phyloP scores from a whole-genome alignment of 2,797 vertebrate species.

The Clarias laeviceps region DNA sequence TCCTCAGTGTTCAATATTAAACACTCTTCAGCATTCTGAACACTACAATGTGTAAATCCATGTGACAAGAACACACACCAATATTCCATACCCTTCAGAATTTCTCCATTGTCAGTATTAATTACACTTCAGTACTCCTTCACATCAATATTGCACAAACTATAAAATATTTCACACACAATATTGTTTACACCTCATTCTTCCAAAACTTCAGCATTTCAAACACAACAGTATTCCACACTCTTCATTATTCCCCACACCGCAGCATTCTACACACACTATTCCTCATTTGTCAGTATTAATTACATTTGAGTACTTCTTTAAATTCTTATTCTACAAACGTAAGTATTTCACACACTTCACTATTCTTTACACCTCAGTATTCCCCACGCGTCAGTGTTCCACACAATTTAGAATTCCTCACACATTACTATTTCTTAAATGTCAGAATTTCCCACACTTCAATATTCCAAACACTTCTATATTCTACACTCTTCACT shows the following conservation, averaged over 20 bases:
- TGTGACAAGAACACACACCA: not conserved
- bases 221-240: not conserved
- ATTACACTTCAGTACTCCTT: not conserved
- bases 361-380: not conserved
- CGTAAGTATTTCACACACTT: not conserved
- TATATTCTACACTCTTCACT: not conserved
- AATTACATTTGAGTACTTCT: too few relatives aligned
- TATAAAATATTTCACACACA: too few relatives aligned
- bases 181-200: too few relatives aligned
- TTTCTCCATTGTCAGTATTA: not conserved
- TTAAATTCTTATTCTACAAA: not conserved
- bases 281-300: not conserved
- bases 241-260: not conserved
- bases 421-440: not conserved
- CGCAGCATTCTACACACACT: not conserved
- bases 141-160: too few relatives aligned
- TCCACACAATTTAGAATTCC: not conserved
- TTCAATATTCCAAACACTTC: not conserved
- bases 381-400: too few relatives aligned
- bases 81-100: not conserved
- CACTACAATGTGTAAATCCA: not conserved
- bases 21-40: not conserved
- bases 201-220: too few relatives aligned
- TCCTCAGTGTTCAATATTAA: not conserved
- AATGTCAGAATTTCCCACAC: too few relatives aligned